Conservation (phyloP, 1,140 invertebrate species). For the Melipona quadrifasciata region DNA sequence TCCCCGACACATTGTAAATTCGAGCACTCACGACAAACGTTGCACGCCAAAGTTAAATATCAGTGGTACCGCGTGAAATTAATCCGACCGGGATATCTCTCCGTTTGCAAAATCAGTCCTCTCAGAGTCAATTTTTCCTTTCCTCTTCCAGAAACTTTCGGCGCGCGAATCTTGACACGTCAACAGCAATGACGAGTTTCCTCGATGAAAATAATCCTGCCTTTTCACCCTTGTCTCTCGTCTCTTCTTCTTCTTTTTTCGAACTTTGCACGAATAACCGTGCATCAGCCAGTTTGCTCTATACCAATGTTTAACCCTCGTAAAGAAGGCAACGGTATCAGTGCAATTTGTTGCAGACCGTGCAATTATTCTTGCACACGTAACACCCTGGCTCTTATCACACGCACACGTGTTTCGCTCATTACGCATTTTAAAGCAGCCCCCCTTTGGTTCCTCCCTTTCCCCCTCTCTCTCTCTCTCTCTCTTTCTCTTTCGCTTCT, state of each 20-base stretch:
- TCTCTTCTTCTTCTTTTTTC: not conserved
- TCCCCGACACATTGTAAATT: too few relatives aligned
- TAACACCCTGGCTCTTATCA: slow-evolving; percentile 4
- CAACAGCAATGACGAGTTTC: not conserved
- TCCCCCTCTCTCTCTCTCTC: not conserved
- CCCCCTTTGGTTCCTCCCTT: not conserved
- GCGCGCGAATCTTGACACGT: not conserved
- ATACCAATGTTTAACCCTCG: not conserved
- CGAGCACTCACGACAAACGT: too few relatives aligned
- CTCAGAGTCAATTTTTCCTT: not conserved
- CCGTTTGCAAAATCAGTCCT: not conserved
- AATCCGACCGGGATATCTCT: not conserved
- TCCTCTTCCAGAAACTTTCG: too few relatives aligned
- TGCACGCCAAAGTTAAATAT: not conserved
- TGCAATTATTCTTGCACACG: slow-evolving; percentile 31
- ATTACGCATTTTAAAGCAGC: slow-evolving; percentile 27
- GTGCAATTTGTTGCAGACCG: slow-evolving; percentile 29
- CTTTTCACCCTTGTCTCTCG: not conserved
- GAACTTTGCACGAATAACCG: not conserved
- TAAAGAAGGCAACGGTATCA: slow-evolving; percentile 26
- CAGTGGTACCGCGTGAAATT: not conserved
- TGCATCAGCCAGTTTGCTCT: slow-evolving; percentile 13
- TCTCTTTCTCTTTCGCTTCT: not conserved
- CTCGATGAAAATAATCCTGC: not conserved
- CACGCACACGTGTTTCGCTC: slow-evolving; percentile 15